Base-by-base conservation (phyloP, 2,888 invertebrate genomes). In the Drosophila antonietae region DNA sequence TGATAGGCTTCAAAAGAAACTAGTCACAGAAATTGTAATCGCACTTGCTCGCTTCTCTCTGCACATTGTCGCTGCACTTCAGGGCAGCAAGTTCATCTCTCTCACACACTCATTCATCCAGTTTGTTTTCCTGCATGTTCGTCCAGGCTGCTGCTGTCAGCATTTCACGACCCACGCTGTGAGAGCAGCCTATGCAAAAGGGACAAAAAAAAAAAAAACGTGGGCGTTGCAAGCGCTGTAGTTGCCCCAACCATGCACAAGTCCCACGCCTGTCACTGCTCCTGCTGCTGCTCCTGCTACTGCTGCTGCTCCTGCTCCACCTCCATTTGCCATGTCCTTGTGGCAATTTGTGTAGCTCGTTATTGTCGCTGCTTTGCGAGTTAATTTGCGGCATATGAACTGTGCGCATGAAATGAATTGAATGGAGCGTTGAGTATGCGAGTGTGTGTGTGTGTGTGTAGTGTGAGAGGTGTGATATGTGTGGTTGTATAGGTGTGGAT, bases 351-450 rank as follows among this genome's bases (percentile, higher is more conserved):
- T 71, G 58, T 60, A n/a, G 63, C 68, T 73, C 60, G 67, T 83
- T 65, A 78, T 83, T 83, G 87, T 82, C 81, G 72, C 75, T 68
- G 73, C 70, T 75, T 79, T 79, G 47, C 52, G 74, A 81, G 88
- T 83, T 85, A 88, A 90, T 90, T 86, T 90, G 90, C 83, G 83
- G 87, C 88, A 83, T 89, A 90, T 86, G 81, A 88, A 75, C 75
- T 70, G 74, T 65, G 63, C 68, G 80, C 73, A 68, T 75, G 69
- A 84, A 85, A 69, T 75, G 80, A 75, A 69, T 70, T 81, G 66
- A 71, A 81, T 78, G 70, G 68, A 55, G 56, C 31, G 44, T 28
- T 31, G 49, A 18, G 51, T 61, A 41, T 28, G 53, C 15, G 23
- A 8, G 8, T 9, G 53, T n/a, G 53, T n/a, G 41, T 39, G n/a